Percentiles rank a stretch among this genome's conserved stretches.
These are phyloP conservation scores for Tetranychus piercei DNA, from an alignment of 2,888 invertebrate genomes.

Conservation along the genomic window DNA sequence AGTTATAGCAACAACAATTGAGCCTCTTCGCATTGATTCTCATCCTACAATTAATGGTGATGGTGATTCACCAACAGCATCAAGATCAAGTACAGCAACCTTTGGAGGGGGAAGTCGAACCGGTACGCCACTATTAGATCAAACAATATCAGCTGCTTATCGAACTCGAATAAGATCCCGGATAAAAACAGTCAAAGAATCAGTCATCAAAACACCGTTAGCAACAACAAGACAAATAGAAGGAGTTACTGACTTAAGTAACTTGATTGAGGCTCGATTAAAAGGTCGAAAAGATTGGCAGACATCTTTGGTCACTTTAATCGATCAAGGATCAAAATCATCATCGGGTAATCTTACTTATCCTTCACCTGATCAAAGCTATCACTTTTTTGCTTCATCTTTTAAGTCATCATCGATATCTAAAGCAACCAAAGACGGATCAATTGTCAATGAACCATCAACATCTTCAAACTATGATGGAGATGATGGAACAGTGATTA, in stretches of 20 bases:
- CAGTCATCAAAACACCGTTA: background rate
- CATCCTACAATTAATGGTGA: background rate
- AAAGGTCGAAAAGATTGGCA: background rate
- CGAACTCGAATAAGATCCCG: constrained; percentile 9
- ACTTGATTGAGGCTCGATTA: background rate
- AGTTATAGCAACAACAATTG: background rate
- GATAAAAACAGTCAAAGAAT: background rate
- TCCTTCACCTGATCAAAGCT: background rate
- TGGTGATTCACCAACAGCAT: background rate
- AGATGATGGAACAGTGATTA: background rate
- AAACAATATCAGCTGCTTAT: constrained; percentile 10
- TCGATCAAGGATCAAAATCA: background rate
- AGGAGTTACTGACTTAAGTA: background rate
- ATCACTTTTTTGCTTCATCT: background rate
- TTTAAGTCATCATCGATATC: background rate
- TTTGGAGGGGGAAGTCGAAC: constrained; percentile 2
- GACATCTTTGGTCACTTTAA: background rate
- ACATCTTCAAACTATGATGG: background rate
- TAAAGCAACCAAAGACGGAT: background rate
- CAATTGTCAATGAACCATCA: too few species aligned
- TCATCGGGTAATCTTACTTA: background rate
- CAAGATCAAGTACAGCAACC: constrained; percentile 2
- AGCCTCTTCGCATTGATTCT: background rate
- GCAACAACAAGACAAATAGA: background rate
- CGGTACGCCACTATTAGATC: constrained; percentile 9